These are phyloP conservation scores for Clarias platycephalus DNA, from an alignment of 2,797 vertebrate genomes.

Conservation along the genomic window DNA sequence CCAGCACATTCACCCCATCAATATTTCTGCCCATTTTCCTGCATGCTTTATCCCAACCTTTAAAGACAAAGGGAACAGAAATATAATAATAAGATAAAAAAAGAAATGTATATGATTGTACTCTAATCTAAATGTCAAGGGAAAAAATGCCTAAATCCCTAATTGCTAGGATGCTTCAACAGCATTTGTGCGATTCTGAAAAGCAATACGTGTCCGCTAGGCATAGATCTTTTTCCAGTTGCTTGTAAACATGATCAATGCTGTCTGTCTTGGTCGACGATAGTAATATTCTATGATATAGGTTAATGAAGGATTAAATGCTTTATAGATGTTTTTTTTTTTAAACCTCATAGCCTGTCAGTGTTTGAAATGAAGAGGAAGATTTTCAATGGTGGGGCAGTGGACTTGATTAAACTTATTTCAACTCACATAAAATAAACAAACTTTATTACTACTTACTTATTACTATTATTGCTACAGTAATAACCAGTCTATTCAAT, in stretches of 20 bases:
- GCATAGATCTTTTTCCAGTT: neutral
- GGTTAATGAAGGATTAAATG: neutral
- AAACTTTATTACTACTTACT: neutral
- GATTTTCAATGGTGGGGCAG: neutral
- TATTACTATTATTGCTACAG: neutral
- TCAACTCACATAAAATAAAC: neutral
- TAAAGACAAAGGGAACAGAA: neutral
- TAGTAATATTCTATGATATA: neutral
- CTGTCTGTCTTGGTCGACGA: neutral
- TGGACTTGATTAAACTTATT: constrained; percentile 15
- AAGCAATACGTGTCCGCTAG: neutral
- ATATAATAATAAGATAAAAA: neutral
- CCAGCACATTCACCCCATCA: too few species aligned
- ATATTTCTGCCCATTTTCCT: too few species aligned
- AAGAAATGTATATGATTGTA: neutral
- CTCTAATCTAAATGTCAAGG: neutral
- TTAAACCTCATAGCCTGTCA: neutral
- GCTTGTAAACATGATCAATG: neutral
- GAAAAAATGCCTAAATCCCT: neutral
- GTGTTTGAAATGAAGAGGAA: neutral
- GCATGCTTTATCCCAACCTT: neutral
- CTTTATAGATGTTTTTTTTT: neutral
- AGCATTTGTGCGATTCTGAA: neutral
- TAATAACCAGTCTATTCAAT: neutral
- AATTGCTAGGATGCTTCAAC: neutral